phyloP scores from a whole-genome alignment of 1,140 invertebrate genomes.

The Meloidogyne floridensis region DNA sequence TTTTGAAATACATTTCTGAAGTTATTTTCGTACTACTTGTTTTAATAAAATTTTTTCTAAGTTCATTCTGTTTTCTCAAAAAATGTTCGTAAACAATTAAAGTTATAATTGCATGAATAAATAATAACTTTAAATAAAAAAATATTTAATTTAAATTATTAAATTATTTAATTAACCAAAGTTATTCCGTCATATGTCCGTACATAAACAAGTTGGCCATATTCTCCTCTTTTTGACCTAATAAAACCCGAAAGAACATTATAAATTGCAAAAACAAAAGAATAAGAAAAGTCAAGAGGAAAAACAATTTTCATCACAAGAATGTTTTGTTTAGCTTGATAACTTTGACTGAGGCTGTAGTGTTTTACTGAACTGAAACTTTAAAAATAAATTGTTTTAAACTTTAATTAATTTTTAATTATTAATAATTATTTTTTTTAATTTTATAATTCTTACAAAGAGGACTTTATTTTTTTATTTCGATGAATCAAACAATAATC shows the following conservation, averaged over 20 bases:
- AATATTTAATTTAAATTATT: neutral
- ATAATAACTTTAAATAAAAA: constrained; percentile 18
- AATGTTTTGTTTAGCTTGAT: constrained; percentile 27
- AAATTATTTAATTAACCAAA: neutral
- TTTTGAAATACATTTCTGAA: constrained; percentile 2
- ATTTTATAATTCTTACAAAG: constrained; percentile 13
- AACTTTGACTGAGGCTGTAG: constrained; percentile 18
- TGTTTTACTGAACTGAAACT: constrained; percentile 21
- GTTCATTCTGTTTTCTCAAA: neutral
- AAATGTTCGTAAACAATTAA: constrained; percentile 27
- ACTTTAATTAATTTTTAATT: neutral
- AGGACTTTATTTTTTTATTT: constrained; percentile 16
- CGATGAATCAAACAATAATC: constrained; percentile 22
- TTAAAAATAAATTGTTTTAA: neutral
- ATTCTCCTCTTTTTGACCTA: neutral
- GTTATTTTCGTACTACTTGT: neutral
- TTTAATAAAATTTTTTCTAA: neutral
- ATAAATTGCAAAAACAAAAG: constrained; percentile 24
- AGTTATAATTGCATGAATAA: constrained; percentile 25
- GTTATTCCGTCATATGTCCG: constrained; percentile 22
- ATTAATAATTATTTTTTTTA: no score
- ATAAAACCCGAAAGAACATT: constrained; percentile 29
- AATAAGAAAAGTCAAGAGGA: constrained; percentile 27
- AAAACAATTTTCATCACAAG: constrained; percentile 27
- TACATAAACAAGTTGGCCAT: constrained; percentile 14